These are phyloP conservation scores for Chlamydotis undulata DNA, from an alignment of 2,113 vertebrate species.

Conservation along the genomic window DNA sequence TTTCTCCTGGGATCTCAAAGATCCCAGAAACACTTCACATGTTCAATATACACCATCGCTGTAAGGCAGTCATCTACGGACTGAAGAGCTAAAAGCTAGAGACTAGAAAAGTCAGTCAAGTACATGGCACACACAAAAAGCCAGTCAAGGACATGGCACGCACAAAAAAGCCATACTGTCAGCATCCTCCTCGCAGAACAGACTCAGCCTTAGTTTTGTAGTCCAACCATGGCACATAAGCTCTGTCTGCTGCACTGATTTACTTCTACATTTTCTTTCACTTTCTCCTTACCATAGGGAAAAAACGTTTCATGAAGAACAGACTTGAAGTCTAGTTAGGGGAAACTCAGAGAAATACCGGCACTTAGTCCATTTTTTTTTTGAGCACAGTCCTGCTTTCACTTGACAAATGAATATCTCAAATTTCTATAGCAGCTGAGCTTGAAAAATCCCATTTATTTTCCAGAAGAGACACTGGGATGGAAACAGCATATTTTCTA, in stretches of 20 bases:
- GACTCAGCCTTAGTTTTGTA: neutral
- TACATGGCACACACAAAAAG: neutral
- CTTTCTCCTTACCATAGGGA: fast-evolving
- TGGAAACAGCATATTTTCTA: neutral
- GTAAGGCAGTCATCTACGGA: neutral
- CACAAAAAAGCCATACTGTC: too few species aligned
- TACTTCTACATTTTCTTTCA: neutral
- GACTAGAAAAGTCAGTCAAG: neutral
- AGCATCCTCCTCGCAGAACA: neutral
- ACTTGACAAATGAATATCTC: neutral
- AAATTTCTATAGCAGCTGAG: neutral
- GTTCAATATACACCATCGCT: neutral
- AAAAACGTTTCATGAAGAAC: neutral
- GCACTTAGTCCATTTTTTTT: neutral
- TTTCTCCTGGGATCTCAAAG: neutral
- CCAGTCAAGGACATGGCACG: neutral
- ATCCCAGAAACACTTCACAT: neutral
- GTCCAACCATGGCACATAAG: neutral
- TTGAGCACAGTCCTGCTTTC: neutral
- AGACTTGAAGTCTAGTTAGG: neutral
- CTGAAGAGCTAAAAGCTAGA: neutral
- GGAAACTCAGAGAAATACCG: neutral
- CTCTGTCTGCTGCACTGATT: neutral
- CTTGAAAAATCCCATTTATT: neutral
- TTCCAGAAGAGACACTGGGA: neutral